Conservation (phyloP, 1,140 invertebrate genomes). For the Dufourea novaeangliae region DNA sequence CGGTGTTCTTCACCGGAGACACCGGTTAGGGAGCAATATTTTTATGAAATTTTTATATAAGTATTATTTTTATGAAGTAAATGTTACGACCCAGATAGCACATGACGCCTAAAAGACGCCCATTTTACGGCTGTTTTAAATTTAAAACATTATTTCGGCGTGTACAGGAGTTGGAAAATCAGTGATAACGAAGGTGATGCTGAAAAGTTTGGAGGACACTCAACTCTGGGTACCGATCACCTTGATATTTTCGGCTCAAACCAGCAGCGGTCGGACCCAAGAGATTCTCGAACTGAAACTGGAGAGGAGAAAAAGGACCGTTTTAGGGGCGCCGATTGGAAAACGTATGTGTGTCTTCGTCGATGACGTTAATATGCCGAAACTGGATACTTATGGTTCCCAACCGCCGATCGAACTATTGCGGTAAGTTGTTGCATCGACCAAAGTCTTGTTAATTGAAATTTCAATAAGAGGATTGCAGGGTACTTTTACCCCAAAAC, state of each 20-base stretch:
- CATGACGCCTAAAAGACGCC: no score
- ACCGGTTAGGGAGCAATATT: slow-evolving; percentile 84
- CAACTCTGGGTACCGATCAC: slow-evolving; percentile 87
- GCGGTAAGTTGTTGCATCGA: slow-evolving; percentile 83
- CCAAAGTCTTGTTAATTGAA: no score
- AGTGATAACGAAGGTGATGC: slow-evolving; percentile 88
- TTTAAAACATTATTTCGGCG: neutral
- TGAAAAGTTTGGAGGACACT: slow-evolving; percentile 85
- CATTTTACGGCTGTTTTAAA: no score
- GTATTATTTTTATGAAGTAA: no score
- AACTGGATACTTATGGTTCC: slow-evolving; percentile 91
- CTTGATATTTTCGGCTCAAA: slow-evolving; percentile 95
- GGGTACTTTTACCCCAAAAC: no score
- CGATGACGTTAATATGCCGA: slow-evolving; percentile 97
- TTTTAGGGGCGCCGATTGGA: slow-evolving; percentile 91
- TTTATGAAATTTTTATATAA: no score
- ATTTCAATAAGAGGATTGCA: no score
- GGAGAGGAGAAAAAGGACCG: slow-evolving; percentile 90
- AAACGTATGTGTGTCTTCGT: slow-evolving; percentile 93
- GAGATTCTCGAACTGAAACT: slow-evolving; percentile 90
- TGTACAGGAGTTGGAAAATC: slow-evolving; percentile 91
- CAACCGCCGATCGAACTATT: slow-evolving; percentile 95
- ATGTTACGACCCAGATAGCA: no score
- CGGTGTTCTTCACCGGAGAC: slow-evolving; percentile 89
- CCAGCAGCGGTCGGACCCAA: slow-evolving; percentile 90